phyloP scores from a whole-genome alignment of 2,113 vertebrate species.

The Pedetes capensis region DNA sequence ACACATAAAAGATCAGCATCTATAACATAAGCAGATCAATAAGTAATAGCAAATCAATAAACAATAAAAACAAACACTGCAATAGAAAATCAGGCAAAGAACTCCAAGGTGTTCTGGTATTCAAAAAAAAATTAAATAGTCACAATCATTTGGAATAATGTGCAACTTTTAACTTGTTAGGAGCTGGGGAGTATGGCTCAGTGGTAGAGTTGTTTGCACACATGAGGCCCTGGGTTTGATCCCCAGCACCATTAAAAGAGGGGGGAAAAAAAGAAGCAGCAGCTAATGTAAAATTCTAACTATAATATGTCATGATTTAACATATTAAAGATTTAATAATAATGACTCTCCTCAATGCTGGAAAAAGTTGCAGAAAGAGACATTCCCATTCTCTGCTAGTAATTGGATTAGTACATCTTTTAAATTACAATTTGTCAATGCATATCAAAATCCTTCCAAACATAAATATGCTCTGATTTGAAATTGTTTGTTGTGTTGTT shows the following conservation, averaged over 20 bases:
- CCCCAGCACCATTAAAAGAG: neutral
- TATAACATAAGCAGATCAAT: constrained; percentile 10
- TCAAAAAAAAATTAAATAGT: constrained; percentile 43
- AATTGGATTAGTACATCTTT: neutral
- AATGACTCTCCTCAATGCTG: neutral
- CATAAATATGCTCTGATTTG: constrained; percentile 2
- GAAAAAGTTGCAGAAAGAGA: neutral
- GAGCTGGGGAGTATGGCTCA: neutral
- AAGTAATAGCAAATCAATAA: constrained; percentile 25
- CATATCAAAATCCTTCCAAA: neutral
- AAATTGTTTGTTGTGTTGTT: too few species aligned
- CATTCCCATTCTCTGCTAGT: neutral
- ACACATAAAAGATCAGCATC: neutral
- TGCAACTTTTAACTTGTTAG: neutral
- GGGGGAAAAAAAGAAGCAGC: neutral
- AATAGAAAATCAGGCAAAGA: neutral
- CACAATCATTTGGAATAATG: constrained; percentile 16
- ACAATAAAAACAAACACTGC: neutral
- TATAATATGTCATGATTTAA: constrained; percentile 19
- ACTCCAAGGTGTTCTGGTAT: neutral
- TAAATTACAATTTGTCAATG: neutral
- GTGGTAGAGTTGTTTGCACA: neutral
- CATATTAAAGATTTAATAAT: constrained; percentile 13
- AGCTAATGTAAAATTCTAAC: neutral
- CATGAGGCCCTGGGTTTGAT: neutral